Evolutionary conservation across 2,888 invertebrate species (phyloP), one percentile per base, ranked within the genome.

Genomic region (Xylota sylvarum): DNA sequence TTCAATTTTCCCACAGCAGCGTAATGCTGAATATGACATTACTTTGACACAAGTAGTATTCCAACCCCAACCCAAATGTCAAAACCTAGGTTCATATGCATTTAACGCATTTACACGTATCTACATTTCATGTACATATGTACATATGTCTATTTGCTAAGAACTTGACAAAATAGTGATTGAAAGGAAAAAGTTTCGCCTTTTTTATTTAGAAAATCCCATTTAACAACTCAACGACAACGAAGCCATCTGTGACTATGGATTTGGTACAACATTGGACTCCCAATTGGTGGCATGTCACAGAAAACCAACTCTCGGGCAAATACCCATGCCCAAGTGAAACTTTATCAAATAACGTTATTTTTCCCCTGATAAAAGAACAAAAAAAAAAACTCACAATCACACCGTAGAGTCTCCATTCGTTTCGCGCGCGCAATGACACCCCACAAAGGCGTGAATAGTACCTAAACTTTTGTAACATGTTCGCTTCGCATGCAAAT

Each of bases 401-500:
- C 64, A 56, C 73, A 69, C 62, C 46, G 72, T 73, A 19, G 67
- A 62, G 55, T 58, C 79, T 23, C 55, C 55, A 74, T 79, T 35
- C 50, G 35, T 56, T 67, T 67, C 27, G 48, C 72, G 65, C 48
- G 67, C 56, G 30, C 64, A 83, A 50, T 79, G 79, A 79, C 84
- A 73, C 74, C 69, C 73, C 79, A 74, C 62, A 79, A 56, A 84
- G 79, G 84, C 73, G 84, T 78, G 83, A 78, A 79, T 72, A 17
- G 60, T 32, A 67, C 60, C 72, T n/a, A 72, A 83, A 72, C 52
- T 55, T 23, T 73, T 69, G 67, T 73, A 67, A 80, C 80, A 80
- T 80, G 84, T 74, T 43, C 23, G 64, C 74, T 62, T 79, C 56
- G 67, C 79, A 84, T 84, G 84, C 79, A 80, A 84, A 84, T 74